phyloP scores from a whole-genome alignment of 2,113 vertebrate species.

The Parus major region DNA sequence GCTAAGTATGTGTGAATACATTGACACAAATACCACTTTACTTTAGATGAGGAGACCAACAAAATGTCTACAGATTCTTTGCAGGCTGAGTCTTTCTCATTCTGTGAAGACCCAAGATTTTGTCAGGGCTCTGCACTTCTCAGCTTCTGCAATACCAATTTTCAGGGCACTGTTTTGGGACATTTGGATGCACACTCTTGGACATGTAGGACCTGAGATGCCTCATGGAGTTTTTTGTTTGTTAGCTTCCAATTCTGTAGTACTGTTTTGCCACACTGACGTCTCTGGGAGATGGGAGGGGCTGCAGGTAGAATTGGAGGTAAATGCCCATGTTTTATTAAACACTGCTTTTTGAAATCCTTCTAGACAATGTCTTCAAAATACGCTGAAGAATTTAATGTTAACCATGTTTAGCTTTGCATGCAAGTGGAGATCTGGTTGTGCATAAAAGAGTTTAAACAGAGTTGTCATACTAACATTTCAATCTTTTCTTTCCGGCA shows the following conservation, averaged over 20 bases:
- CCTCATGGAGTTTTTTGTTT: not conserved
- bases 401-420: not conserved
- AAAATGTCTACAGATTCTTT: not conserved
- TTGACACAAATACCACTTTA: not conserved
- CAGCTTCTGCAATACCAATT: not conserved
- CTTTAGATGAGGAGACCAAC: not conserved
- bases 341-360: not conserved
- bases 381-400: not conserved
- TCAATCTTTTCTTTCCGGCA: not conserved
- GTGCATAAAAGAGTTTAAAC: not conserved
- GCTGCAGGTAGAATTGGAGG: not conserved
- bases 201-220: not conserved
- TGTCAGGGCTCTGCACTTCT: not conserved
- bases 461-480: not conserved
- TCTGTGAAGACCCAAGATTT: not conserved
- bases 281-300: not conserved
- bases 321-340: not conserved
- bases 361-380: not conserved
- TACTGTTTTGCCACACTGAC: not conserved
- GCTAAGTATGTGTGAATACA: not conserved
- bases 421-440: not conserved
- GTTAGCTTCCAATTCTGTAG: not conserved
- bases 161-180: not conserved
- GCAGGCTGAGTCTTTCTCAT: not conserved
- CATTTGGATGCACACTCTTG: not conserved